Conservation (phyloP, 1,140 invertebrate species). For the Leptinotarsa undecemlineata region DNA sequence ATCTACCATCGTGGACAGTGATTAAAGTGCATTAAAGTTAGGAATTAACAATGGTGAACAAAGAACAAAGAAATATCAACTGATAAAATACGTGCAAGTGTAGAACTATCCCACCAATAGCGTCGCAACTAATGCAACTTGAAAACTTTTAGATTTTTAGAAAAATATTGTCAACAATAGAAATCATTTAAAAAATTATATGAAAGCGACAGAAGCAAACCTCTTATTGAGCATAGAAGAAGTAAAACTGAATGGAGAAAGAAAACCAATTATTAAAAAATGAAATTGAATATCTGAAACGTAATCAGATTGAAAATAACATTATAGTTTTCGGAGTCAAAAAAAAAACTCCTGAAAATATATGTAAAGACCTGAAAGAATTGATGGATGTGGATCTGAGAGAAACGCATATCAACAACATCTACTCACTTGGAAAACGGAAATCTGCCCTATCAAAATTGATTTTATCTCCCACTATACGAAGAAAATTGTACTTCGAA, state of each 20-base stretch:
- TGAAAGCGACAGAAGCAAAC: no score
- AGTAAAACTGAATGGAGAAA: not conserved
- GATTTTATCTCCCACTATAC: not conserved
- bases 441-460: not conserved
- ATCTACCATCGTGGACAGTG: no score
- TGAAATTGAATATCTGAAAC: conserved; percentile 2
- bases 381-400: not conserved
- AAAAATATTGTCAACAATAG: no score
- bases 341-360: not conserved
- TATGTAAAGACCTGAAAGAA: conserved; percentile 5
- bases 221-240: no score
- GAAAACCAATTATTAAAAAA: not conserved
- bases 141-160: no score
- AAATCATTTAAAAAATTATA: no score
- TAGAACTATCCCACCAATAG: no score
- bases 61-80: no score
- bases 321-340: not conserved
- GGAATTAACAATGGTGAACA: no score
- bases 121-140: no score
- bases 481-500: not conserved
- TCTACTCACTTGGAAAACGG: not conserved
- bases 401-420: not conserved
- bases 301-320: not conserved
- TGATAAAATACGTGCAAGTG: no score
- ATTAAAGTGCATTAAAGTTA: no score